Percentiles rank a stretch among this genome's conserved stretches.
These are phyloP conservation scores for Macroramphosus scolopax DNA, from an alignment of 2,797 vertebrate species.

Conservation along the genomic window DNA sequence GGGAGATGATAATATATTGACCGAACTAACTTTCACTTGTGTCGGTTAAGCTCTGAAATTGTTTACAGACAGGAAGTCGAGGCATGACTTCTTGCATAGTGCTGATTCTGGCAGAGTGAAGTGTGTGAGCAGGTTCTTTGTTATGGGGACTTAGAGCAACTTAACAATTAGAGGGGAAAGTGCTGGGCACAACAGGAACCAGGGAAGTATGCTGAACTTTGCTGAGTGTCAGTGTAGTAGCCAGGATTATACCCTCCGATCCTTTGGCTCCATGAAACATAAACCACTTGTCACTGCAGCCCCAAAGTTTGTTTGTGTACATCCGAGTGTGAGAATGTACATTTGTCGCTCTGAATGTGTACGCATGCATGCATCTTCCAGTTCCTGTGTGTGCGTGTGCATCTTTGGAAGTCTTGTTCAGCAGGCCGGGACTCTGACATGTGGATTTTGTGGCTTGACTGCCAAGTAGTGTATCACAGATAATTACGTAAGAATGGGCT, in stretches of 20 bases:
- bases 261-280: conserved; percentile 64
- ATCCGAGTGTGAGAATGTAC: conserved; percentile 43
- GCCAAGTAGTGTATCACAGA: conserved; percentile 76
- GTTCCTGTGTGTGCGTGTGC: conserved; percentile 21
- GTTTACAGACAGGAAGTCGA: conserved; percentile 37
- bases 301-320: conserved; percentile 62
- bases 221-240: conserved; percentile 68
- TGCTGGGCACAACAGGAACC: conserved; percentile 70
- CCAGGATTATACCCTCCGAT: conserved; percentile 68
- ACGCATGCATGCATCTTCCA: conserved; percentile 2
- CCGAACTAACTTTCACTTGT: conserved; percentile 35
- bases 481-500: conserved; percentile 76
- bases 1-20: conserved; percentile 25
- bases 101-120: conserved; percentile 40
- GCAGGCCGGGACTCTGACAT: conserved; percentile 66
- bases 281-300: conserved; percentile 60
- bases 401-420: conserved; percentile 58
- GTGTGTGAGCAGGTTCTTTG: conserved; percentile 66
- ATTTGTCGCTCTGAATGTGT: conserved; percentile 31
- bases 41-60: conserved; percentile 42
- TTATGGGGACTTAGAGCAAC: conserved; percentile 69
- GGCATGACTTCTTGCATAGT: conserved; percentile 44
- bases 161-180: conserved; percentile 67
- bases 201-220: conserved; percentile 69
- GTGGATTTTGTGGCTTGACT: conserved; percentile 73